Evolutionary conservation across 2,113 vertebrate genomes (phyloP).

Genomic region (Etheostoma cragini): DNA sequence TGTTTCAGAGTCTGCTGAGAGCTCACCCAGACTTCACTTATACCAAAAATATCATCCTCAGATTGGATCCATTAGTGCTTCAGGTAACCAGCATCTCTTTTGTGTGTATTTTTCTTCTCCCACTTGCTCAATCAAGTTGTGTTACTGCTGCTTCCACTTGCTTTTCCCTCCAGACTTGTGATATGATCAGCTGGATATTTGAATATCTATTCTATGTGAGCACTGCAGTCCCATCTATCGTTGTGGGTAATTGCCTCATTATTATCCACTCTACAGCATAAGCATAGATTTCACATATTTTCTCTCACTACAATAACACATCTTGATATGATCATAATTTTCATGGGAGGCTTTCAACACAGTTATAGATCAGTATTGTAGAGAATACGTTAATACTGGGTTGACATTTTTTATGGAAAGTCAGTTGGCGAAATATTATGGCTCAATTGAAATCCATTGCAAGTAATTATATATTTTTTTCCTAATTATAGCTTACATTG

Average conservation of each 20-base stretch:
- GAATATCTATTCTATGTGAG: conserved; percentile 49
- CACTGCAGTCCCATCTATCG: neutral
- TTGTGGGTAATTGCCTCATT: conserved; percentile 18
- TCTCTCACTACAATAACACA: neutral
- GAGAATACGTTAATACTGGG: neutral
- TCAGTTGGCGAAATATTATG: conserved; percentile 1
- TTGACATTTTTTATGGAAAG: conserved; percentile 27
- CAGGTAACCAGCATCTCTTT: conserved; percentile 61
- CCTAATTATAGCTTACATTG: conserved; percentile 3
- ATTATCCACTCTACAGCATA: conserved; percentile 6
- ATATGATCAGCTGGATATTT: conserved; percentile 46
- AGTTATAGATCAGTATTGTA: conserved; percentile 17
- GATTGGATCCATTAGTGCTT: conserved; percentile 87
- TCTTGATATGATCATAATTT: neutral
- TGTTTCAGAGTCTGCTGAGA: conserved; percentile 86
- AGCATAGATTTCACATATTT: conserved; percentile 14
- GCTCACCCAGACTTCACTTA: conserved; percentile 84
- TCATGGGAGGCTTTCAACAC: conserved; percentile 9
- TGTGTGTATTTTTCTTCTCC: neutral
- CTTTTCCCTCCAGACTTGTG: conserved; percentile 33
- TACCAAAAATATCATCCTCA: conserved; percentile 81
- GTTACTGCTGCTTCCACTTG: neutral
- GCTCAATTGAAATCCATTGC: neutral
- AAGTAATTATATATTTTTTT: conserved; percentile 20
- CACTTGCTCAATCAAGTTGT: neutral